Evolutionary conservation across 2,888 invertebrate species (phyloP).

Genomic region (Temnothorax ravouxi): DNA sequence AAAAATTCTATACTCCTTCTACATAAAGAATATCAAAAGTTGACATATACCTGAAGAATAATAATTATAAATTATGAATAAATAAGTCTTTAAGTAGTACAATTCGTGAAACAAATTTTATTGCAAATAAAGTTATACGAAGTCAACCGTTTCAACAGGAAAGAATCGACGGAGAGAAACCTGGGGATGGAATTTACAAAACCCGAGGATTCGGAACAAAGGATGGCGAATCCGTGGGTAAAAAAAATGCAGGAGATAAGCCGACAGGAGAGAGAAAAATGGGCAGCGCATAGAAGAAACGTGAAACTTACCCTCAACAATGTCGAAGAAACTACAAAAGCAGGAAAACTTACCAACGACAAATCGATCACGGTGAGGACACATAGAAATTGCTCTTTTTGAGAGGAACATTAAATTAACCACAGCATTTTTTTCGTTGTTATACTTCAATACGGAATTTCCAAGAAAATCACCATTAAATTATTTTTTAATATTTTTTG

Average conservation of each 20-base stretch:
- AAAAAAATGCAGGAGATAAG: conserved; percentile 71
- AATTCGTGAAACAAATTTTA: conserved; percentile 8
- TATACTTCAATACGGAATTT: background rate
- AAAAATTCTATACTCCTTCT: background rate
- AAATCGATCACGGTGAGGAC: conserved; percentile 43
- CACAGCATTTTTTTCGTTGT: background rate
- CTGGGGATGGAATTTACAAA: conserved; percentile 49
- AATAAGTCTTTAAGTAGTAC: conserved; percentile 3
- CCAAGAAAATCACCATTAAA: background rate
- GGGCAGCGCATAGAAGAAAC: conserved; percentile 53
- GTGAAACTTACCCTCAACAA: conserved; percentile 28
- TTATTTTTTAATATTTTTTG: background rate
- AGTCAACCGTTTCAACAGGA: conserved; percentile 44
- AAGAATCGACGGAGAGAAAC: conserved; percentile 60
- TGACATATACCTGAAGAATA: background rate
- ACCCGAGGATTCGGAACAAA: conserved; percentile 44
- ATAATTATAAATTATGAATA: conserved; percentile 1
- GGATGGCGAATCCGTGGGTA: conserved; percentile 63
- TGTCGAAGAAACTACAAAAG: conserved; percentile 35
- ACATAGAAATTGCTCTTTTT: conserved; percentile 26
- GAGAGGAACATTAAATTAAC: background rate
- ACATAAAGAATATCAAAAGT: background rate
- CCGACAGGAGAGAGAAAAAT: conserved; percentile 64
- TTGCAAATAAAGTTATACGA: conserved; percentile 12
- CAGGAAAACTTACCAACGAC: conserved; percentile 26